phyloP scores from a whole-genome alignment of 2,888 invertebrate genomes.

The Emmelina monodactyla region DNA sequence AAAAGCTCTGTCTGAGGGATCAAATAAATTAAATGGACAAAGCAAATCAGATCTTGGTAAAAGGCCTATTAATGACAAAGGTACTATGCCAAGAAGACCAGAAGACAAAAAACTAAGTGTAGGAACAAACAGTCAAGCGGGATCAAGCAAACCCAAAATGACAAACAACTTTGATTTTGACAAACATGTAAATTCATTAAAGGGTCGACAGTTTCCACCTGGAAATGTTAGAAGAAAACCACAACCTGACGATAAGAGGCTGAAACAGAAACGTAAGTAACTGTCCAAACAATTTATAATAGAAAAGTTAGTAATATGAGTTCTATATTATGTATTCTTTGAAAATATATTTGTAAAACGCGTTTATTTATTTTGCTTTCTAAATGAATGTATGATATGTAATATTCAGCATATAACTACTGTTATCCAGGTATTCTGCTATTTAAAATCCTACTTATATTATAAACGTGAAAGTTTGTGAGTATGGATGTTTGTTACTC shows the following conservation, averaged over 20 bases:
- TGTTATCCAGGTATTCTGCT: too few relatives aligned
- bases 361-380: not conserved
- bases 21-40: constrained; percentile 23
- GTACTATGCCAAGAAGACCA: constrained; percentile 23
- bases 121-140: constrained; percentile 23
- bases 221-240: constrained; percentile 43
- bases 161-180: constrained; percentile 50
- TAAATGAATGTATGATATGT: too few relatives aligned
- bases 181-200: constrained; percentile 46
- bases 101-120: constrained; percentile 28
- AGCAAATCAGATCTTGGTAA: constrained; percentile 25
- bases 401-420: too few relatives aligned
- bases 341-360: not conserved
- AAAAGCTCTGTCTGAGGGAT: constrained; percentile 20
- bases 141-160: constrained; percentile 33
- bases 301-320: not conserved
- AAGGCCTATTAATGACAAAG: constrained; percentile 26
- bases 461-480: too few relatives aligned
- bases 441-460: too few relatives aligned
- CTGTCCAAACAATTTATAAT: not conserved
- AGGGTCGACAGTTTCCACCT: constrained; percentile 57
- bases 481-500: too few relatives aligned
- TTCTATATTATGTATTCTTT: not conserved
- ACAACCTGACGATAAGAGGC: constrained; percentile 26
- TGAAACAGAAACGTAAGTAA: constrained; percentile 28